Evolutionary conservation across 2,113 vertebrate genomes (phyloP), one percentile per base, ranked within the genome.

Genomic region (Calonectris borealis): DNA sequence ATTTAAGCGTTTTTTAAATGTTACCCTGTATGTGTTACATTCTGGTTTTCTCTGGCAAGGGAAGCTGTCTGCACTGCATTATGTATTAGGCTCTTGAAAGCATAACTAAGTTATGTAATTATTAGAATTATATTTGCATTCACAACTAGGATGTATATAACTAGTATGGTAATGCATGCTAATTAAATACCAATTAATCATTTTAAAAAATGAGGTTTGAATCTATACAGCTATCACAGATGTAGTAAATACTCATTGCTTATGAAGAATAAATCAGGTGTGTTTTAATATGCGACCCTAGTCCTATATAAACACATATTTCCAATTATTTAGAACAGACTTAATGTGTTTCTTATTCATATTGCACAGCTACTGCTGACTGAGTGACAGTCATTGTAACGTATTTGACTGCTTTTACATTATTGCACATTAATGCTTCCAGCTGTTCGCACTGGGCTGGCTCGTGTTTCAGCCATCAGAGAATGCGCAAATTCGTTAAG

Each of bases 41-140:
- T 62, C 42, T 88, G 4, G 38, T 91, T 87, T 95, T 77, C 71
- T 70, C 34, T 73, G 79, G 93, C 84, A 71, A 69, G 70, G 66
- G 70, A 64, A 95, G 86, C 73, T 82, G 29, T 36, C 81, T 96
- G 82, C 89, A 49, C 73, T 87, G 83, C 81, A 91, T 91, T 87
- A 72, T 85, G 75, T 36, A 87, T 88, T 48, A 80, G 40, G 81
- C 61, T 90, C 34, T 89, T 90, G 66, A 96, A 94, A 95, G 49
- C 87, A 79, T 32, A 87, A 44, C 40, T 64, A 79, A 79, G 78
- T 96, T 64, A 52, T 66, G 49, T 87, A 91, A 94, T 96, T 93
- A 94, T 95, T 96, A 96, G 91, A 96, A 96, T 95, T 48, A 85
- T 90, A 94, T 95, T 91, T 91, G 84, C 87, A 94, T 95, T 93